These are phyloP conservation scores for Okapia johnstoni DNA, from an alignment of 2,113 vertebrate species.

Conservation along the genomic window DNA sequence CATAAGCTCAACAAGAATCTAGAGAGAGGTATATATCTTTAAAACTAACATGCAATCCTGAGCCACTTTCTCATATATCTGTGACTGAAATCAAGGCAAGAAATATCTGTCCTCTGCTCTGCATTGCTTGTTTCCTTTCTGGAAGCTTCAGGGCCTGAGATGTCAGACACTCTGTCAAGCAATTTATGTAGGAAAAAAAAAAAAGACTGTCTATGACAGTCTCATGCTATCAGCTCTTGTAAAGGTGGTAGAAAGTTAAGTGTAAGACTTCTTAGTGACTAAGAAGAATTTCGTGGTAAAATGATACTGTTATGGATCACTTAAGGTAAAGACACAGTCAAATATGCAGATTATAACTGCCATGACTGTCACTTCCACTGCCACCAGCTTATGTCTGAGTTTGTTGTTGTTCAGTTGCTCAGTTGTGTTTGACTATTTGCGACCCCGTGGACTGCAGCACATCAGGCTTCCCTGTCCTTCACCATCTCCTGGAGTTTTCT, in stretches of 20 bases:
- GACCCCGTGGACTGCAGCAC: accelerated
- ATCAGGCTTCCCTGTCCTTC: background rate
- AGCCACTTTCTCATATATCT: background rate
- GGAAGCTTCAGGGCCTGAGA: background rate
- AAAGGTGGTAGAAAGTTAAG: background rate
- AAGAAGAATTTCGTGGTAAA: background rate
- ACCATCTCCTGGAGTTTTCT: background rate
- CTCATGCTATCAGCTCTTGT: background rate
- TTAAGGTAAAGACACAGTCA: background rate
- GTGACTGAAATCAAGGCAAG: background rate
- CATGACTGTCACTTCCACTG: accelerated
- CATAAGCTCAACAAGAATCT: background rate
- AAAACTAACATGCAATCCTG: background rate
- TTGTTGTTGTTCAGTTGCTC: background rate
- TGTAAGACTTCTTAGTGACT: background rate
- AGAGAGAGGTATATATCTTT: background rate
- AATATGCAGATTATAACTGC: background rate
- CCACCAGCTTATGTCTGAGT: background rate
- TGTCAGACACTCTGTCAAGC: background rate
- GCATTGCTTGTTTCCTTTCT: background rate
- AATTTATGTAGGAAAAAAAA: background rate
- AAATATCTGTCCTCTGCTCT: background rate
- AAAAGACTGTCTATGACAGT: background rate
- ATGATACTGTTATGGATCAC: background rate
- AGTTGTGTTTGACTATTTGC: background rate